Evolutionary conservation across 1,140 invertebrate species (phyloP).

Genomic region (Teleogryllus occipitalis): DNA sequence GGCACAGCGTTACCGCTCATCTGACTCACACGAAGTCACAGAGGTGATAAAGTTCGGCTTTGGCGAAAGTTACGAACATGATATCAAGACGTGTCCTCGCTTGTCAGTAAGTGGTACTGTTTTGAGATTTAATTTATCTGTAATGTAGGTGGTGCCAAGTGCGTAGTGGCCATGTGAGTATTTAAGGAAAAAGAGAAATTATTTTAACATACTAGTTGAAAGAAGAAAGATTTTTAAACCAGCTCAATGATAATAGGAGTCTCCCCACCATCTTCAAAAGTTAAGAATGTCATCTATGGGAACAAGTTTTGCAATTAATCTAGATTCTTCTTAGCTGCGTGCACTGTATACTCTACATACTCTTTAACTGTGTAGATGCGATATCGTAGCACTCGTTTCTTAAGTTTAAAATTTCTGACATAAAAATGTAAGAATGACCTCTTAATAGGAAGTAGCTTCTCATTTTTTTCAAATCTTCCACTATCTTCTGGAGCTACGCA

Average conservation of each 20-base stretch:
- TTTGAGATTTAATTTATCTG: too few species aligned
- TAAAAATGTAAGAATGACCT: constrained; percentile 28
- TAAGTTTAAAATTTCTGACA: constrained; percentile 29
- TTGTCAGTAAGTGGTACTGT: too few species aligned
- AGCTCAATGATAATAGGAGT: constrained; percentile 15
- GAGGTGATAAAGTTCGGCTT: too few species aligned
- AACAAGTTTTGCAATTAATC: constrained; percentile 4
- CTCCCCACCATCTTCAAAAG: constrained; percentile 13
- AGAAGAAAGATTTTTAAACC: background rate
- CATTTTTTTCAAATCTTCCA: constrained; percentile 24
- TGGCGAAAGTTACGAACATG: too few species aligned
- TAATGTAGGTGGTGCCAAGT: too few species aligned
- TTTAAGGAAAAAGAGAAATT: too few species aligned
- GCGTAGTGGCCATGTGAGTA: too few species aligned
- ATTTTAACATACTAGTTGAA: too few species aligned
- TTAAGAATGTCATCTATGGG: background rate
- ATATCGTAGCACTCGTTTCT: constrained; percentile 22
- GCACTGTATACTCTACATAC: constrained; percentile 14
- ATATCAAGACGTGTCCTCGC: too few species aligned
- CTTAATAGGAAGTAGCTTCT: constrained; percentile 24
- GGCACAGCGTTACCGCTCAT: too few species aligned
- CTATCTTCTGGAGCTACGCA: background rate
- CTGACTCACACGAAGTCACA: too few species aligned
- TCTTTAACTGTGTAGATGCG: constrained; percentile 12
- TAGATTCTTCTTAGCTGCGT: background rate